Evolutionary conservation across 2,888 invertebrate genomes (phyloP).

Genomic region (Acronicta psi): DNA sequence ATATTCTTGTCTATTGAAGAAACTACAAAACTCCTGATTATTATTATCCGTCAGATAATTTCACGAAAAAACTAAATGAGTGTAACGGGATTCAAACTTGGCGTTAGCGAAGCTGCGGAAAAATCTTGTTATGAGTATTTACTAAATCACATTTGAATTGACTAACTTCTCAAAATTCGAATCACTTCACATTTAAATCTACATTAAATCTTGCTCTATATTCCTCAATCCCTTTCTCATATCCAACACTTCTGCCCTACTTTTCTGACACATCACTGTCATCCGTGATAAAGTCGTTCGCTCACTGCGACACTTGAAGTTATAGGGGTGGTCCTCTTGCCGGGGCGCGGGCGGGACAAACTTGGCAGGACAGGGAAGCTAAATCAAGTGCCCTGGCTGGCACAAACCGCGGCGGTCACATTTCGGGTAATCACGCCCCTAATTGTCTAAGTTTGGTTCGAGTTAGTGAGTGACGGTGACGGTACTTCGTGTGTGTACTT

Average conservation of each 20-base stretch:
- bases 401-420: constrained; percentile 53
- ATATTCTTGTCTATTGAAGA: too few species aligned
- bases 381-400: constrained; percentile 49
- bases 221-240: not conserved
- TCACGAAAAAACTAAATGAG: too few species aligned
- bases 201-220: not conserved
- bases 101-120: too few species aligned
- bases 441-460: constrained; percentile 54
- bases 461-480: constrained; percentile 50
- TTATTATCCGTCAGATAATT: too few species aligned
- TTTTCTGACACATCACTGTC: constrained; percentile 36
- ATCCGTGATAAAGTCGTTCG: constrained; percentile 39
- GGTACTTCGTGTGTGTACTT: constrained; percentile 8
- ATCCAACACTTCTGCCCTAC: constrained; percentile 17
- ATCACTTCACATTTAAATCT: not conserved
- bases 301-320: constrained; percentile 35
- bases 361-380: constrained; percentile 33
- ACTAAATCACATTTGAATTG: too few species aligned
- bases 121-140: too few species aligned
- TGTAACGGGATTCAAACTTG: too few species aligned
- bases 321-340: constrained; percentile 36
- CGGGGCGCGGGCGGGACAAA: constrained; percentile 30
- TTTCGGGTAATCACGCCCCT: constrained; percentile 56
- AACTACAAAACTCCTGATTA: too few species aligned
- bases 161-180: too few species aligned